A percentile compares a stretch with the other conserved stretches of the same genome.
These are phyloP conservation scores for Loxodonta africana DNA, from an alignment of 2,113 vertebrate species.

Conservation along the genomic window DNA sequence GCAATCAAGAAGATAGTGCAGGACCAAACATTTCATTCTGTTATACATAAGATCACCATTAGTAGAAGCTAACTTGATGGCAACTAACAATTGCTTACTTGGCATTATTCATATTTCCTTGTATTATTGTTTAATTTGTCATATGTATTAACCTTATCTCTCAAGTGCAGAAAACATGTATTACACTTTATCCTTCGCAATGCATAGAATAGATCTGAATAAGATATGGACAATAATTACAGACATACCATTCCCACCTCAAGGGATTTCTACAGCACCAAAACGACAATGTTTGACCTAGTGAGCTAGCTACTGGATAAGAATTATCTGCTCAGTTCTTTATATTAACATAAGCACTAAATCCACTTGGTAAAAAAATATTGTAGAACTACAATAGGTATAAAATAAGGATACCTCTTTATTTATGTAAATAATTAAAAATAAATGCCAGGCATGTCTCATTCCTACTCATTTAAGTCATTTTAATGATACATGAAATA, in stretches of 20 bases:
- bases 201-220: background rate
- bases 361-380: constrained; percentile 74
- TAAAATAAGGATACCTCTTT: constrained; percentile 78
- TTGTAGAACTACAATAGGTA: constrained; percentile 78
- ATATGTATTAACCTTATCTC: background rate
- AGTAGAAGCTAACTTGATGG: background rate
- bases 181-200: background rate
- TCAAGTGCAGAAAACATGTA: background rate
- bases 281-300: background rate
- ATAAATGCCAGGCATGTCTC: constrained; percentile 80
- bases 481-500: constrained; percentile 85
- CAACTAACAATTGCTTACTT: background rate
- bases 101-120: background rate
- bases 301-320: background rate
- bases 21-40: background rate
- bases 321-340: background rate
- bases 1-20: background rate
- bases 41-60: background rate
- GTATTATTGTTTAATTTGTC: background rate
- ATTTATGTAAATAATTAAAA: constrained; percentile 88
- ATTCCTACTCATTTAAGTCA: constrained; percentile 83
- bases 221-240: background rate
- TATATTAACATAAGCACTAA: constrained; percentile 37
- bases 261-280: background rate
- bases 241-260: background rate